These are phyloP conservation scores for Bombus affinis DNA, from an alignment of 1,140 invertebrate species.

Conservation along the genomic window DNA sequence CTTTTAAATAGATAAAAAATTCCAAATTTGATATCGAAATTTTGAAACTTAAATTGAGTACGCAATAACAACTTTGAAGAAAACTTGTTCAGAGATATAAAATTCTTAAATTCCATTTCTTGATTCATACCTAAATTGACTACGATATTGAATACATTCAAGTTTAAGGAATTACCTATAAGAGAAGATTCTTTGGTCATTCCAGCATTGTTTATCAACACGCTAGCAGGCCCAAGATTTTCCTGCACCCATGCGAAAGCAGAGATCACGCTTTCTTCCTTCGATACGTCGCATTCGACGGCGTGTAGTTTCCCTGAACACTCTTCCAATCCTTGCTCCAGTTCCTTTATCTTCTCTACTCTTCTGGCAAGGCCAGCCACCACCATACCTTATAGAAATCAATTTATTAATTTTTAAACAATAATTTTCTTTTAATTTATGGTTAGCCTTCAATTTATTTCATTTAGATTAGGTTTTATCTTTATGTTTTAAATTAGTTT, in stretches of 20 bases:
- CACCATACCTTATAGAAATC: slow-evolving; percentile 79
- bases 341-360: slow-evolving; percentile 79
- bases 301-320: slow-evolving; percentile 73
- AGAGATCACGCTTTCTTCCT: slow-evolving; percentile 85
- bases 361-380: slow-evolving; percentile 85
- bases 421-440: background rate
- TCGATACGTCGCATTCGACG: slow-evolving; percentile 84
- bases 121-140: background rate
- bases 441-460: no score
- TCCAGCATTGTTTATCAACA: slow-evolving; percentile 88
- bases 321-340: slow-evolving; percentile 57
- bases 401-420: background rate
- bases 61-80: background rate
- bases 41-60: background rate
- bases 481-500: background rate
- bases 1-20: background rate
- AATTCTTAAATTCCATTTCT: background rate
- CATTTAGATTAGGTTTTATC: no score
- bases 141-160: background rate
- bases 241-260: slow-evolving; percentile 85
- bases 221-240: slow-evolving; percentile 85
- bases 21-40: background rate
- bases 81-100: background rate
- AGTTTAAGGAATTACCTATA: slow-evolving; percentile 50
- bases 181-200: slow-evolving; percentile 73